phyloP scores from a whole-genome alignment of 2,888 invertebrate species.

The Noctua comes region DNA sequence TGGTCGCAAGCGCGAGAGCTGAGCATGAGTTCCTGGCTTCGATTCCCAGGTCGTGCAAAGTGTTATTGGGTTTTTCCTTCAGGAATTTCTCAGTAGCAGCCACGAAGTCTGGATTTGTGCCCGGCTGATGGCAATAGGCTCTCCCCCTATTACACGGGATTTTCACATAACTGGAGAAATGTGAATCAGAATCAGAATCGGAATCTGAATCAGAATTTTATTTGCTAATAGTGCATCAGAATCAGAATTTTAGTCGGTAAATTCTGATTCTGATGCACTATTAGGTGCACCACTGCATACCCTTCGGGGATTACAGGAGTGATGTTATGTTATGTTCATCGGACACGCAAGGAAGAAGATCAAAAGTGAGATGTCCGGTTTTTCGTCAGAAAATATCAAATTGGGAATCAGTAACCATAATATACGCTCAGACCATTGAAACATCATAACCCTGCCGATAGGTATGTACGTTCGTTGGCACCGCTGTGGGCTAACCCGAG shows the following conservation, averaged over 20 bases:
- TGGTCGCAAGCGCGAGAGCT: not conserved
- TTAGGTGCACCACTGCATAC: not conserved
- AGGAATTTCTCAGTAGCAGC: not conserved
- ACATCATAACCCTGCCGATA: not conserved
- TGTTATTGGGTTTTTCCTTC: not conserved
- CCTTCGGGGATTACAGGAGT: not conserved
- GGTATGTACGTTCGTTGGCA: not conserved
- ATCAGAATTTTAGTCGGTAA: too few relatives aligned
- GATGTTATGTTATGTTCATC: not conserved
- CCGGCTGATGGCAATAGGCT: too few relatives aligned
- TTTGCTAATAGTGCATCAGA: too few relatives aligned
- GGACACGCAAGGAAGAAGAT: not conserved
- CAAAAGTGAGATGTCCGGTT: not conserved
- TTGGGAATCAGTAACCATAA: not conserved
- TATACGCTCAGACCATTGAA: not conserved
- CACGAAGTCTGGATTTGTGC: not conserved
- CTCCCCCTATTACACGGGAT: not conserved
- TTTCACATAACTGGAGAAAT: not conserved
- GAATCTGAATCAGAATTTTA: too few relatives aligned
- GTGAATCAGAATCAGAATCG: too few relatives aligned
- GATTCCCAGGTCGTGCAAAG: not conserved
- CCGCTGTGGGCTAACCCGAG: conserved; percentile 20
- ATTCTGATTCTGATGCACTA: too few relatives aligned
- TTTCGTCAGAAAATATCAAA: not conserved
- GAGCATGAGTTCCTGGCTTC: not conserved